Conservation (phyloP, 1,140 invertebrate genomes). For the Dendrolimus kikuchii region DNA sequence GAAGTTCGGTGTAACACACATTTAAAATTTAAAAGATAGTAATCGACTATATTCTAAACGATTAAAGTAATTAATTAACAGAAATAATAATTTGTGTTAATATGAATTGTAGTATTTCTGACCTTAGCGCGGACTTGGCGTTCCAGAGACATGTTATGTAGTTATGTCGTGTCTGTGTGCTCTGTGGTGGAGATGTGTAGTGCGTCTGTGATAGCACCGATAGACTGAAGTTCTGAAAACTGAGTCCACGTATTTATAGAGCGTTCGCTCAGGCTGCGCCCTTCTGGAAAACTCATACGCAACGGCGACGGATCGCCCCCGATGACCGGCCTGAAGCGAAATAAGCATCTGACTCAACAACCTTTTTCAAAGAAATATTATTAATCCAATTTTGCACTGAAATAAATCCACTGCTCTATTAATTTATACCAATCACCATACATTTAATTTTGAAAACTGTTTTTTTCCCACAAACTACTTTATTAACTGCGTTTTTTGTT, state of each 20-base stretch:
- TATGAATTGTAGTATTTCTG: conserved; percentile 34
- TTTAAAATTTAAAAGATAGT: too few species aligned
- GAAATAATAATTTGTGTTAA: conserved; percentile 2
- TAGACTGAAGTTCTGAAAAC: conserved; percentile 67
- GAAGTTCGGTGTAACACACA: too few species aligned
- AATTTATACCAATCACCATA: too few species aligned
- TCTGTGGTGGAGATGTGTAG: conserved; percentile 34
- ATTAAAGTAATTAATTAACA: too few species aligned
- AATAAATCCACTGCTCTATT: too few species aligned
- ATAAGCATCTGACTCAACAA: conserved; percentile 64
- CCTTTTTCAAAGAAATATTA: conserved; percentile 9
- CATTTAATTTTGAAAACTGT: too few species aligned
- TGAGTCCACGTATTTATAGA: conserved; percentile 65
- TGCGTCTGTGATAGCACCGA: conserved; percentile 41
- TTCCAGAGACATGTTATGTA: conserved; percentile 82
- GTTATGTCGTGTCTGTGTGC: conserved; percentile 51
- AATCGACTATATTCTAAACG: too few species aligned
- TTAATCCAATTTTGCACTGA: not conserved
- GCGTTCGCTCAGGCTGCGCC: conserved; percentile 39
- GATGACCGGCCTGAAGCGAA: conserved; percentile 39
- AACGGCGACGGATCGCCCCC: conserved; percentile 23
- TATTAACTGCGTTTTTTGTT: too few species aligned
- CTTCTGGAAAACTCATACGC: conserved; percentile 63
- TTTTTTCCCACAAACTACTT: too few species aligned
- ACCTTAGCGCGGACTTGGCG: conserved; percentile 86